These are phyloP conservation scores for Drosophila quadrilineata DNA, from an alignment of 1,140 invertebrate species.

Conservation along the genomic window DNA sequence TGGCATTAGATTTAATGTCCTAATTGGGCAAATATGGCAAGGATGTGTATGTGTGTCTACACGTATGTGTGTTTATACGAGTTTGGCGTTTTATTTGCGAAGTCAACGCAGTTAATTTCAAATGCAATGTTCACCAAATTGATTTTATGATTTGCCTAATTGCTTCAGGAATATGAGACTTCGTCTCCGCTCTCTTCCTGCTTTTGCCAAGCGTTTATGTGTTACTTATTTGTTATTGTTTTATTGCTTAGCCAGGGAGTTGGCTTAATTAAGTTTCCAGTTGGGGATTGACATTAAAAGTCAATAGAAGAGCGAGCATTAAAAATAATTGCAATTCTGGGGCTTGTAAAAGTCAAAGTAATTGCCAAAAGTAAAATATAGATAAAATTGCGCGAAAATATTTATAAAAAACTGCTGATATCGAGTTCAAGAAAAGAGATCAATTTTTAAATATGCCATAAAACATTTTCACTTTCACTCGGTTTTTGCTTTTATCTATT, in stretches of 20 bases:
- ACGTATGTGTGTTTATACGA: conserved; percentile 12
- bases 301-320: background rate
- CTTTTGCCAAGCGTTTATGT: background rate
- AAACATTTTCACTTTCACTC: background rate
- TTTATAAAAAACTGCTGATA: no score
- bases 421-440: no score
- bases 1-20: conserved; percentile 76
- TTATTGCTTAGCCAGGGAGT: background rate
- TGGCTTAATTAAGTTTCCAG: conserved; percentile 16
- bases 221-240: conserved; percentile 5
- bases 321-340: no score
- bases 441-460: no score
- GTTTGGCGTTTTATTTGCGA: conserved; percentile 62
- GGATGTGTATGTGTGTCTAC: conserved; percentile 15
- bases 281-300: background rate
- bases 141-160: conserved; percentile 71
- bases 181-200: background rate
- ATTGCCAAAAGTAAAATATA: no score
- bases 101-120: conserved; percentile 51
- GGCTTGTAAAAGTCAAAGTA: no score
- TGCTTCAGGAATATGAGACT: conserved; percentile 9
- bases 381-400: no score
- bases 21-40: conserved; percentile 59
- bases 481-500: background rate
- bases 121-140: conserved; percentile 59